Percentiles rank a stretch among this genome's conserved stretches.
These are phyloP conservation scores for Dasysyrphus albostriatus DNA, from an alignment of 2,888 invertebrate genomes.

Conservation along the genomic window DNA sequence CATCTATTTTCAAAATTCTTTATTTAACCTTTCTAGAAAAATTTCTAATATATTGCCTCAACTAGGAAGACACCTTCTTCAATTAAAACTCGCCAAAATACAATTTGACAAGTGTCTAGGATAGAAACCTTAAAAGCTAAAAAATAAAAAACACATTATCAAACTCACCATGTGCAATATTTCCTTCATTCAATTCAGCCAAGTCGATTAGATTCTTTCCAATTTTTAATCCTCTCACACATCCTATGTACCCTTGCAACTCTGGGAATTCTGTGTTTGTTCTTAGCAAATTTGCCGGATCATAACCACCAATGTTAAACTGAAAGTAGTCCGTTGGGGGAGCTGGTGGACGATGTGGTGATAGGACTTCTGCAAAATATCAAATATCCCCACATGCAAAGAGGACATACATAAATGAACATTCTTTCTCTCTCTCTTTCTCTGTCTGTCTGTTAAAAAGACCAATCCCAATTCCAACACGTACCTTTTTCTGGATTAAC, in stretches of 20 bases:
- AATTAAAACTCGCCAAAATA: too few relatives aligned
- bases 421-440: neutral
- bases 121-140: too few relatives aligned
- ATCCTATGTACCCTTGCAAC: constrained; percentile 92
- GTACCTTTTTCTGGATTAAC: constrained; percentile 91
- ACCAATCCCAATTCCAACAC: constrained; percentile 53
- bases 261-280: constrained; percentile 85
- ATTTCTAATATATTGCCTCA: too few relatives aligned
- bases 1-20: too few relatives aligned
- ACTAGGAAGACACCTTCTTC: too few relatives aligned
- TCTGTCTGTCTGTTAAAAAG: neutral
- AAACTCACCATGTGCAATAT: constrained; percentile 88
- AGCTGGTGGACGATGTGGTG: constrained; percentile 94
- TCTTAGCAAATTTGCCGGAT: constrained; percentile 88
- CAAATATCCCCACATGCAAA: constrained; percentile 72
- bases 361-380: constrained; percentile 89
- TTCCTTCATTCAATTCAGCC: constrained; percentile 88
- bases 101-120: neutral
- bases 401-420: constrained; percentile 30
- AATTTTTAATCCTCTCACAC: constrained; percentile 94
- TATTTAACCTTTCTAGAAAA: too few relatives aligned
- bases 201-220: constrained; percentile 92
- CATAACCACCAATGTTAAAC: constrained; percentile 93
- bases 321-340: constrained; percentile 96
- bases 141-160: too few relatives aligned